phyloP scores from a whole-genome alignment of 1,140 invertebrate species.

The Papilio polyxenes region DNA sequence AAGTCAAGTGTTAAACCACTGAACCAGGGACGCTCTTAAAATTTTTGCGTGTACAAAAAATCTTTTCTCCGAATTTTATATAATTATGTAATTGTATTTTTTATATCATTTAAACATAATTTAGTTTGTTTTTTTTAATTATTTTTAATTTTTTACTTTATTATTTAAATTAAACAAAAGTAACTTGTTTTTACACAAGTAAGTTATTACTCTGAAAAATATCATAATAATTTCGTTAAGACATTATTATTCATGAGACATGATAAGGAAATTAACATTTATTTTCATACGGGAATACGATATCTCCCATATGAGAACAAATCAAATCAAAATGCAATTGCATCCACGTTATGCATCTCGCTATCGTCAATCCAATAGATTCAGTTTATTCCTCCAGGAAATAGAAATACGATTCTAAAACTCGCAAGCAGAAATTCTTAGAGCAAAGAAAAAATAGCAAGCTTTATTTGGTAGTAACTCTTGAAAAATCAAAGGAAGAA shows the following conservation, averaged over 20 bases:
- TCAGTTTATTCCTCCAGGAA: slow-evolving; percentile 31
- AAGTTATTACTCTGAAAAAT: background rate
- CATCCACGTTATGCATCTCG: slow-evolving; percentile 36
- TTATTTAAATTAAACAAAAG: no score
- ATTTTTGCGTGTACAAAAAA: no score
- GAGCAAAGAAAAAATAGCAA: background rate
- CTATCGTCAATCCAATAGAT: slow-evolving; percentile 33
- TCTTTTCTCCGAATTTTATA: no score
- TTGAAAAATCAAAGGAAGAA: background rate
- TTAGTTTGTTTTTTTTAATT: no score
- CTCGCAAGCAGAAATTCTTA: slow-evolving; percentile 13
- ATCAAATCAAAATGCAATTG: slow-evolving; percentile 38
- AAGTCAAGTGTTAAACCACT: no score
- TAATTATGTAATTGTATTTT: no score
- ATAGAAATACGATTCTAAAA: slow-evolving; percentile 33
- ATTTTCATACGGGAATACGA: slow-evolving; percentile 23
- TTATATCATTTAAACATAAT: no score
- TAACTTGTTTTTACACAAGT: no score
- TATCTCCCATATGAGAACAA: slow-evolving; percentile 34
- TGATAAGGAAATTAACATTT: slow-evolving; percentile 2
- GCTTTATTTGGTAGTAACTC: background rate
- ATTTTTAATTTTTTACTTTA: no score
- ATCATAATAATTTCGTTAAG: background rate
- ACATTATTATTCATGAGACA: background rate
- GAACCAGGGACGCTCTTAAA: no score